phyloP scores from a whole-genome alignment of 2,113 vertebrate species.

The Micromys minutus region DNA sequence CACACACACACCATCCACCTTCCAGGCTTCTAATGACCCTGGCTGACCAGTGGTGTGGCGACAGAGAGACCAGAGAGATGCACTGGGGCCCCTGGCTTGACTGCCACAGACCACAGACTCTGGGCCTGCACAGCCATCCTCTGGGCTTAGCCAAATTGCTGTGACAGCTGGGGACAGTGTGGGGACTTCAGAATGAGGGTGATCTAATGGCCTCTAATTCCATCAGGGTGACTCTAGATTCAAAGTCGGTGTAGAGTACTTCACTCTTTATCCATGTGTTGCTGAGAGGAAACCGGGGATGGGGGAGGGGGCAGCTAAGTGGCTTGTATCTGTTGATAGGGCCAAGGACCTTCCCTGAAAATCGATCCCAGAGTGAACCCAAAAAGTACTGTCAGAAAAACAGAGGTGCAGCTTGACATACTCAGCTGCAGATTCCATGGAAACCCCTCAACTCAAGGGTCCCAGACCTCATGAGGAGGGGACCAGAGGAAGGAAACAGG shows the following conservation, averaged over 20 bases:
- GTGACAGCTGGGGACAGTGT: constrained; percentile 87
- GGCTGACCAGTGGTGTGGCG: constrained; percentile 78
- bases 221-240: constrained; percentile 86
- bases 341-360: neutral
- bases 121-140: constrained; percentile 69
- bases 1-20: constrained; percentile 5
- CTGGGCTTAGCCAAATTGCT: constrained; percentile 90
- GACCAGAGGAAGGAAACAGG: neutral
- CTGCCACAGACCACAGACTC: constrained; percentile 66
- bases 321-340: neutral
- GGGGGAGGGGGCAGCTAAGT: too few relatives aligned
- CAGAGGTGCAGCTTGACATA: neutral
- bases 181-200: constrained; percentile 83
- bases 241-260: constrained; percentile 50
- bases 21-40: constrained; percentile 54
- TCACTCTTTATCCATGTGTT: neutral
- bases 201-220: constrained; percentile 91
- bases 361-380: neutral
- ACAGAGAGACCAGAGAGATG: constrained; percentile 89
- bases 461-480: neutral
- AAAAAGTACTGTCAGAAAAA: neutral
- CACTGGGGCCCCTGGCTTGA: constrained; percentile 75
- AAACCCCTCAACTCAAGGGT: neutral
- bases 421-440: neutral
- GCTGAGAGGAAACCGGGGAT: too few relatives aligned